Conservation (phyloP, 1,140 invertebrate genomes). For the Drosophila mayri region DNA sequence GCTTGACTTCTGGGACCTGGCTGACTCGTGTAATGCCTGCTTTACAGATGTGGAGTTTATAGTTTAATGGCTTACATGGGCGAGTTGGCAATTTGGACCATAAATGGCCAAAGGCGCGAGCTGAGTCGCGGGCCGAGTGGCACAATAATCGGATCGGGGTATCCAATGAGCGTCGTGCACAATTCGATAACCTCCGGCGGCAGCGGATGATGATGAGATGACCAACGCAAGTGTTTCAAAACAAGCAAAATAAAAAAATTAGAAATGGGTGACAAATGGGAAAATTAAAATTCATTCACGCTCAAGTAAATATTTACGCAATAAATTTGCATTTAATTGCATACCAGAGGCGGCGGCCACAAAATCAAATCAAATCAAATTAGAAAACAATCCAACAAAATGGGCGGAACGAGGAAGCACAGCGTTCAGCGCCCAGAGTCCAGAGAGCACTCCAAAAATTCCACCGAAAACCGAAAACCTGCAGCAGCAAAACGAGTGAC, state of each 20-base stretch:
- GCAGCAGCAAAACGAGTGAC: conserved; percentile 20
- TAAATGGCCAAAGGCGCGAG: conserved; percentile 54
- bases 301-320: conserved; percentile 83
- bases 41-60: conserved; percentile 48
- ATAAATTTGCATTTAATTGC: conserved; percentile 83
- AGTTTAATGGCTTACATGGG: conserved; percentile 43
- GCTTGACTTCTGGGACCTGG: conserved; percentile 47
- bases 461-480: neutral
- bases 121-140: conserved; percentile 26
- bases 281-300: conserved; percentile 81
- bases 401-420: neutral
- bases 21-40: conserved; percentile 35
- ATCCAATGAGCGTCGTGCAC: conserved; percentile 28
- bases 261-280: conserved; percentile 21
- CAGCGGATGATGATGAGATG: conserved; percentile 25
- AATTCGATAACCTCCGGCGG: conserved; percentile 41
- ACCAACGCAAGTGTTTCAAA: conserved; percentile 37
- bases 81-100: conserved; percentile 47
- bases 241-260: conserved; percentile 23
- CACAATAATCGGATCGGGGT: conserved; percentile 35
- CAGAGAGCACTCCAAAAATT: conserved; percentile 24
- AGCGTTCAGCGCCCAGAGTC: no score
- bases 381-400: conserved; percentile 58
- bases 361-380: conserved; percentile 71
- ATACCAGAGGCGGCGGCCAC: conserved; percentile 35